Conservation (phyloP, 2,888 invertebrate genomes). For the Drosophila falleni region DNA sequence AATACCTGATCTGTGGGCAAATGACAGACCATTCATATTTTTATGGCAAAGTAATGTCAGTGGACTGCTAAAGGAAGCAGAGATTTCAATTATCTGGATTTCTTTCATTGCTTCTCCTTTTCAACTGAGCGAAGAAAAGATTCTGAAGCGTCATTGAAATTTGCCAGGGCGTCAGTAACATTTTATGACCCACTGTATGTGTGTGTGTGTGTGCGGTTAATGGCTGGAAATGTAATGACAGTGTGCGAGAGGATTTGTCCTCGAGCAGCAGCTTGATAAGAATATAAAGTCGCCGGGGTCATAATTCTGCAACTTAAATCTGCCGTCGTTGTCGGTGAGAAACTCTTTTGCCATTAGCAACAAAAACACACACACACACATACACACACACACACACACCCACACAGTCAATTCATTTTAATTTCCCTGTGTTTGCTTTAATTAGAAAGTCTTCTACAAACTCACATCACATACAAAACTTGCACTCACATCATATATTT, state of each 20-base stretch:
- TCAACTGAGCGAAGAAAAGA: slow-evolving; percentile 4
- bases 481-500: slow-evolving; percentile 3
- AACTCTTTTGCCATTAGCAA: slow-evolving; percentile 38
- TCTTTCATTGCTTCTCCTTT: not conserved
- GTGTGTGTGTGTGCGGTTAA: slow-evolving; percentile 58
- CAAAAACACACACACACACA: not conserved
- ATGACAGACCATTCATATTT: slow-evolving; percentile 56
- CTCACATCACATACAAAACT: not conserved
- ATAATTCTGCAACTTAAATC: slow-evolving; percentile 38
- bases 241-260: slow-evolving; percentile 27
- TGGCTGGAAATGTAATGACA: slow-evolving; percentile 76
- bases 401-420: slow-evolving; percentile 8
- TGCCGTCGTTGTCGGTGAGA: not conserved
- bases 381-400: slow-evolving; percentile 1
- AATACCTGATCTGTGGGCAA: slow-evolving; percentile 14
- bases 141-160: slow-evolving; percentile 37
- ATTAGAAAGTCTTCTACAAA: slow-evolving; percentile 5
- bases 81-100: slow-evolving; percentile 65
- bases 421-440: slow-evolving; percentile 23
- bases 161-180: slow-evolving; percentile 50
- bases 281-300: slow-evolving; percentile 18
- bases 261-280: slow-evolving; percentile 37
- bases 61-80: slow-evolving; percentile 23
- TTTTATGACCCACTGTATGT: slow-evolving; percentile 62
- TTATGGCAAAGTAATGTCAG: slow-evolving; percentile 53